Conservation (phyloP, 1,140 invertebrate species). For the Cryptotermes secundus region DNA sequence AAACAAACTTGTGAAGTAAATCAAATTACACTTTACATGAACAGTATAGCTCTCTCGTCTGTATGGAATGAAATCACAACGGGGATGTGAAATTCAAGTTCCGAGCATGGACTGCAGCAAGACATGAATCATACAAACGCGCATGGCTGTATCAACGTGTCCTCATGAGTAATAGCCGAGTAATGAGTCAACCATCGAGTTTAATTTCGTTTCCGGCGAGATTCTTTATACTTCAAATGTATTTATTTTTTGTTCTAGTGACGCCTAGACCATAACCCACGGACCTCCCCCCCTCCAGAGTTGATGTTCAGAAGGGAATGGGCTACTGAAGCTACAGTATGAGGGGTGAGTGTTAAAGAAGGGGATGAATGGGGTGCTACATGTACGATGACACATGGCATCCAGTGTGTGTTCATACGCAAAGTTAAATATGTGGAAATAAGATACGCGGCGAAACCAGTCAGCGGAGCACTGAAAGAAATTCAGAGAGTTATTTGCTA, state of each 20-base stretch:
- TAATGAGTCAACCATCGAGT: slow-evolving; percentile 15
- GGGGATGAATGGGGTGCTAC: background rate
- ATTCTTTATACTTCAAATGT: background rate
- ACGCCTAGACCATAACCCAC: background rate
- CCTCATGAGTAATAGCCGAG: background rate
- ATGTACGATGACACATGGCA: slow-evolving; percentile 1
- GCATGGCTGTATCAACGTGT: background rate
- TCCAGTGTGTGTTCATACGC: background rate
- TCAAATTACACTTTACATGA: too few species aligned
- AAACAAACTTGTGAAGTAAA: too few species aligned
- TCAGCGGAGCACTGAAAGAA: too few species aligned
- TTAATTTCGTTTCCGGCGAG: background rate
- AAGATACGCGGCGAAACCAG: too few species aligned
- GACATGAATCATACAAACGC: too few species aligned
- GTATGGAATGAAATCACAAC: too few species aligned
- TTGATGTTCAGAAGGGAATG: background rate
- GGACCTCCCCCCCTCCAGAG: background rate
- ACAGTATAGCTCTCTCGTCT: too few species aligned
- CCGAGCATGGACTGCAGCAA: too few species aligned
- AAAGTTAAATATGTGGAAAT: too few species aligned
- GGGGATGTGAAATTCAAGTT: too few species aligned
- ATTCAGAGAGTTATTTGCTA: too few species aligned
- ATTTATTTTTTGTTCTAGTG: slow-evolving; percentile 7
- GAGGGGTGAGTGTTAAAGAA: slow-evolving; percentile 5
- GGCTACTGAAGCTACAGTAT: background rate